These are phyloP conservation scores for Erpornis zantholeuca DNA, from an alignment of 2,113 vertebrate species.

Conservation along the genomic window DNA sequence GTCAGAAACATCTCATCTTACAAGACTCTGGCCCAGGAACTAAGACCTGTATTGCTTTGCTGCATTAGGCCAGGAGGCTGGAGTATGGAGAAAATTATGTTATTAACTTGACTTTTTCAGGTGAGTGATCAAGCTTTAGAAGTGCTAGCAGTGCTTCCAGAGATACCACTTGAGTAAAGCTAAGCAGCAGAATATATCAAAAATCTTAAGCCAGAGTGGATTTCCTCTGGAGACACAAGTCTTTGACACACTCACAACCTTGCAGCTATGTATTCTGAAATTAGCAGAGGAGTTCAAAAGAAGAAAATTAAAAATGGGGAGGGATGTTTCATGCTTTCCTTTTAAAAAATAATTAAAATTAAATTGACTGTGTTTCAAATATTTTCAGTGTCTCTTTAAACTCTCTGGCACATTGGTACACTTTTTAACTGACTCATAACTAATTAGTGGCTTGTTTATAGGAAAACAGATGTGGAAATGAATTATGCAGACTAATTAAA, in stretches of 20 bases:
- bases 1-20: background rate
- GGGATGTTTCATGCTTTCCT: background rate
- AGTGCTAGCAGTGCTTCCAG: background rate
- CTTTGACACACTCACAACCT: background rate
- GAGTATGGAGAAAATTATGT: background rate
- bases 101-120: background rate
- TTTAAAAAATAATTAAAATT: slow-evolving; percentile 10
- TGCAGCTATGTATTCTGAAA: background rate
- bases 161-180: background rate
- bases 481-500: slow-evolving; percentile 52
- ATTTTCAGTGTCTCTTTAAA: slow-evolving; percentile 30
- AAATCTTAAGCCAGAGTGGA: background rate
- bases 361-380: slow-evolving; percentile 8
- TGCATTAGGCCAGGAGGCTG: background rate
- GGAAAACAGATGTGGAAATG: slow-evolving; percentile 59
- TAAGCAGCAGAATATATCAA: background rate
- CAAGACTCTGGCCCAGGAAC: background rate
- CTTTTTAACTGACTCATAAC: slow-evolving; percentile 51
- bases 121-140: background rate
- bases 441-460: slow-evolving; percentile 56
- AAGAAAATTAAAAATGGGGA: background rate
- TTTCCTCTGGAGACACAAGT: background rate
- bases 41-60: background rate
- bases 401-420: slow-evolving; percentile 17
- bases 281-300: background rate